Base-by-base conservation (phyloP, 2,888 invertebrate genomes). In the Zelleria hepariella region DNA sequence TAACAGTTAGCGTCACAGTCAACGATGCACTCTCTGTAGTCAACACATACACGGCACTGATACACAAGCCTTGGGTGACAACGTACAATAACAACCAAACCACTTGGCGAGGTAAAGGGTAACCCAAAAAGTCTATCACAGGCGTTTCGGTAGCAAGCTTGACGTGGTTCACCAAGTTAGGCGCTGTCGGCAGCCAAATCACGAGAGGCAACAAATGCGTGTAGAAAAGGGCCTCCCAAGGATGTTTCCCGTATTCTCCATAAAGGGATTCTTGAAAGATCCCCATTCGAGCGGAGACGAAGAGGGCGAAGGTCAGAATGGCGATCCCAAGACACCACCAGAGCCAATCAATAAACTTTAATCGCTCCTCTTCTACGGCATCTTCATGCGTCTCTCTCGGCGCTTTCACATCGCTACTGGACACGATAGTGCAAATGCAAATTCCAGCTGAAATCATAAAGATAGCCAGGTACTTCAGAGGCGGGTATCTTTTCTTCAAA, bases 211-310 rank as follows among this genome's bases (percentile, higher is more conserved):
- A 77, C 59, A 96, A 90, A 88, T 99, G 99, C 90, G 96, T 95
- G 71, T 94, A 97, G 83, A 92, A 97, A 1, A 96, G 80, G 1
- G 96, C 95, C 81, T 97, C 97, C 74, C 93, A 91, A 0, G 98
- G 96, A 88, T 97, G 94, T 80, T 98, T 99, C 56, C 98, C 99
- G 79, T 95, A 92, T 62, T 92, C 91, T 26, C 91, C 87, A 74
- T 96, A 96, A 3, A 98, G 80, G 0, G 93, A 93, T 84, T 98
- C 98, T 78, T 98, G 98, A 80, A 95, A 97, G 62, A 97, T 94
- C 1, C 98, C 98, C 97, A 98, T 96, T 67, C 96, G 91, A 0
- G 99, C 98, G 0, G 98, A 98, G 60, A 98, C 90, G 68, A 99
- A 94, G 58, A 99, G 85, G 0, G 98, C 98, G 60, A 95, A 90